Percentiles rank a stretch among this genome's conserved stretches.
These are phyloP conservation scores for Clitarchus hookeri DNA, from an alignment of 2,888 invertebrate species.

Conservation along the genomic window DNA sequence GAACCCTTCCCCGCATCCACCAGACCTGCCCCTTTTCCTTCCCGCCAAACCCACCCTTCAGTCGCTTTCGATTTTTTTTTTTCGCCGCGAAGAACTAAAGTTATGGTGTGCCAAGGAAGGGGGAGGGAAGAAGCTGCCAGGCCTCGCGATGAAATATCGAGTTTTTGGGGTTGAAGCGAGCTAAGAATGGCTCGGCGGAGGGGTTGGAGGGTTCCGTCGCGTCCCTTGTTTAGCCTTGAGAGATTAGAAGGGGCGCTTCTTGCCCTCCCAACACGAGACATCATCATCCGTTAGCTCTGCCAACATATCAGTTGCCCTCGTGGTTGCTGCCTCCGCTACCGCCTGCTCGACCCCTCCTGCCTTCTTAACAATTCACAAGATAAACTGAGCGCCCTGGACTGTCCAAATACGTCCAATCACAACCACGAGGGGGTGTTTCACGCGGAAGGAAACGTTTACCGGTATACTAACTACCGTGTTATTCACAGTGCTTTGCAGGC, in stretches of 20 bases:
- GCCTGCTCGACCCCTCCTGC: not conserved
- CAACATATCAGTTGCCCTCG: not conserved
- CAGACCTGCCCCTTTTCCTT: not conserved
- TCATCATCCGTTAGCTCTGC: not conserved
- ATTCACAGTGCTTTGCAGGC: too few species aligned
- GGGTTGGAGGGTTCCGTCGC: not conserved
- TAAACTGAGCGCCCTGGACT: not conserved
- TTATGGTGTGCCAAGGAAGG: not conserved
- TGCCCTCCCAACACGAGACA: slow-evolving; percentile 1
- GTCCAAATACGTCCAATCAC: not conserved
- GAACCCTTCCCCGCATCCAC: not conserved
- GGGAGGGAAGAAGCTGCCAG: slow-evolving; percentile 1
- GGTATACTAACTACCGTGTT: too few species aligned
- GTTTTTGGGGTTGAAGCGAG: slow-evolving; percentile 14
- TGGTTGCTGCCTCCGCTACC: too few species aligned
- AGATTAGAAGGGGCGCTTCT: slow-evolving; percentile 9
- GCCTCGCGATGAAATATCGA: not conserved
- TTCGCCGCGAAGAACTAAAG: not conserved
- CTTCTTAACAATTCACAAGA: not conserved
- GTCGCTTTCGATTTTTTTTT: not conserved
- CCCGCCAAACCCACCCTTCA: not conserved
- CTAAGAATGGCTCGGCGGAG: not conserved
- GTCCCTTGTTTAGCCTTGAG: slow-evolving; percentile 14
- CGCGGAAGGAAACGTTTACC: too few species aligned
- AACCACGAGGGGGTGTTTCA: too few species aligned